Evolutionary conservation across 2,888 invertebrate genomes (phyloP), one percentile per base, ranked within the genome.

Genomic region (Heterodera filipjevi): DNA sequence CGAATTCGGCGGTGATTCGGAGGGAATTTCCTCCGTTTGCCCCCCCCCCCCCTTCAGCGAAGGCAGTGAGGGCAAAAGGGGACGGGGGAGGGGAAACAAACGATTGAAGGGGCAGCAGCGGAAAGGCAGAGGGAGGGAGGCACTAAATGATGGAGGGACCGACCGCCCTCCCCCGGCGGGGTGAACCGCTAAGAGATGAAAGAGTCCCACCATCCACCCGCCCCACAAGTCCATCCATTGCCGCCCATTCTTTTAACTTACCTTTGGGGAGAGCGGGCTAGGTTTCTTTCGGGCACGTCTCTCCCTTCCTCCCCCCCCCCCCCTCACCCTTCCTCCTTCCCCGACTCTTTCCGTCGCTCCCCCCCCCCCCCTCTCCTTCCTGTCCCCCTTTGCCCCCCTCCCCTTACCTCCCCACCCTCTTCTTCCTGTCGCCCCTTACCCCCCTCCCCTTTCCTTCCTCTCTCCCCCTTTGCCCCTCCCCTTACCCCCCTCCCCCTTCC

Each of bases 61-160:
- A 22, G n/a, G 2, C 16, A 19, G 49, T 14, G 49, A 19, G 49
- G 49, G 49, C 16, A 19, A 19, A 19, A 3, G 49, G 12, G 6
- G 49, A n/a, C 19, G 49, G 59, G n/a, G 59, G 59, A 59, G n/a
- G 59, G 59, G n/a, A n/a, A 59, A n/a, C 59, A 59, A 59, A 59
- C 59, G 59, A 59, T 59, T 27, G 59, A 59, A n/a, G n/a, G 59
- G 59, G 22, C 22, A n/a, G n/a, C n/a, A n/a, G 49, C 16, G 22
- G 59, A 10, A 10, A 27, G 59, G 27, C 0, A n/a, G 1, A 0
- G 27, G 59, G n/a, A 27, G 59, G 27, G 49, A 8, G 49, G 12
- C 19, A 49, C 3, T 16, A 27, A 59, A 27, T 59, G 27, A n/a
- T n/a, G 46, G 46, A 19, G 46, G 19, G 19, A 49, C 16, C 12